Evolutionary conservation across 2,113 vertebrate genomes (phyloP).

Genomic region (Penelope pileata): DNA sequence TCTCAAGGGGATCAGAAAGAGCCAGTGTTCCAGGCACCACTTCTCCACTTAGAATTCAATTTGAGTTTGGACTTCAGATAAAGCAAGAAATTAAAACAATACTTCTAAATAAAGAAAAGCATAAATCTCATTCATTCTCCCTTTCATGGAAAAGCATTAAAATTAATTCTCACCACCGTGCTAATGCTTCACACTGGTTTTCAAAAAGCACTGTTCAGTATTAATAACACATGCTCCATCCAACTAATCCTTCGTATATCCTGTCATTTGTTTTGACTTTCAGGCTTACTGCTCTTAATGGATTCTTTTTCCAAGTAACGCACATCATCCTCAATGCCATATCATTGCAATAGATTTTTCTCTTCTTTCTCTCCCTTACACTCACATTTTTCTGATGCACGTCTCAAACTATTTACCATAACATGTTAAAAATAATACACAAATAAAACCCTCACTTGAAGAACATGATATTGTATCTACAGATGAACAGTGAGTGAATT

Average conservation of each 20-base stretch:
- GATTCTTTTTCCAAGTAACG: conserved; percentile 11
- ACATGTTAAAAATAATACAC: not conserved
- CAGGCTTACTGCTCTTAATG: conserved; percentile 29
- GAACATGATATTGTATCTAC: not conserved
- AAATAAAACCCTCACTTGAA: not conserved
- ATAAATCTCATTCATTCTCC: not conserved
- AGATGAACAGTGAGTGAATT: not conserved
- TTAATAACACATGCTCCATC: conserved; percentile 49
- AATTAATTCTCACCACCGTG: not conserved
- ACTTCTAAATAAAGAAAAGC: conserved; percentile 32
- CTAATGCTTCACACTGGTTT: conserved; percentile 38
- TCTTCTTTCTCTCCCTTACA: not conserved
- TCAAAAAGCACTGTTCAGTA: conserved; percentile 26
- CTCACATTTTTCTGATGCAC: not conserved
- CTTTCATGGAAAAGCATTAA: conserved; percentile 30
- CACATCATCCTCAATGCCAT: not conserved
- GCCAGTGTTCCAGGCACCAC: not conserved
- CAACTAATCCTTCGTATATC: conserved; percentile 38
- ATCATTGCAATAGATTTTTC: not conserved
- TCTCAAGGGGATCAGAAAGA: not conserved
- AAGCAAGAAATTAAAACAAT: conserved; percentile 25
- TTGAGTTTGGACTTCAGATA: not conserved
- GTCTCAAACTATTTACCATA: not conserved
- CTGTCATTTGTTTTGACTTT: conserved; percentile 54
- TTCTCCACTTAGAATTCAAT: not conserved